Percentiles rank a stretch among this genome's conserved stretches.
These are phyloP conservation scores for Cydia strobilella DNA, from an alignment of 1,140 invertebrate genomes.

Conservation along the genomic window DNA sequence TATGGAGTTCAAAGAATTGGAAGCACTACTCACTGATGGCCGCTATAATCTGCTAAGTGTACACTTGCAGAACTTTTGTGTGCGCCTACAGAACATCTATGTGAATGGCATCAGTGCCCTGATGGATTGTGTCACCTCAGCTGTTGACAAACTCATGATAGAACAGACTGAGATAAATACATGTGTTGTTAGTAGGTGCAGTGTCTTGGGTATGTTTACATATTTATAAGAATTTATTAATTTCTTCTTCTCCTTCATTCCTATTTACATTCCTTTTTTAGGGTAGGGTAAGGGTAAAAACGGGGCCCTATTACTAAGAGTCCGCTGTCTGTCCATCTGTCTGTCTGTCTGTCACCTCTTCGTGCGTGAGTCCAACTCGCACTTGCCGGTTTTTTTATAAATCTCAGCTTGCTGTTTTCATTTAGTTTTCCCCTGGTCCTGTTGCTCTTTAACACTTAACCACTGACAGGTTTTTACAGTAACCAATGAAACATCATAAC, in stretches of 20 bases:
- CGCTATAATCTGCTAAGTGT: constrained; percentile 75
- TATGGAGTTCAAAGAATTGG: constrained; percentile 78
- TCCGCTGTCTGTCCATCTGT: too few relatives aligned
- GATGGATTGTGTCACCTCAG: constrained; percentile 73
- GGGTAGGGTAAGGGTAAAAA: too few relatives aligned
- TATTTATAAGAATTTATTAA: constrained; percentile 4
- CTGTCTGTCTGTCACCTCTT: too few relatives aligned
- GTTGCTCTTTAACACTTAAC: too few relatives aligned
- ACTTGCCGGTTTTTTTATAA: too few relatives aligned
- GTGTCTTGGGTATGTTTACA: constrained; percentile 71
- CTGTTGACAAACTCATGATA: constrained; percentile 75
- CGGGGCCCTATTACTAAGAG: too few relatives aligned
- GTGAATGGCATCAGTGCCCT: constrained; percentile 76
- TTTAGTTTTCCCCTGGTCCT: too few relatives aligned
- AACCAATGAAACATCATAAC: too few relatives aligned
- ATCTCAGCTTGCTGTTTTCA: too few relatives aligned
- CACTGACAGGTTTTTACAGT: too few relatives aligned
- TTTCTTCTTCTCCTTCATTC: neutral
- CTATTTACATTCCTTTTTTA: too few relatives aligned
- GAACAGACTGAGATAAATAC: constrained; percentile 65
- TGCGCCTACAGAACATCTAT: constrained; percentile 74
- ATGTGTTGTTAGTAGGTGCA: constrained; percentile 72
- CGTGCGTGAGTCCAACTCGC: too few relatives aligned
- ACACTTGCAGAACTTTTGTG: constrained; percentile 77
- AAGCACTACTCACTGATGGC: constrained; percentile 71